Evolutionary conservation across 1,140 invertebrate genomes (phyloP).

Genomic region (Cotesia typhae): DNA sequence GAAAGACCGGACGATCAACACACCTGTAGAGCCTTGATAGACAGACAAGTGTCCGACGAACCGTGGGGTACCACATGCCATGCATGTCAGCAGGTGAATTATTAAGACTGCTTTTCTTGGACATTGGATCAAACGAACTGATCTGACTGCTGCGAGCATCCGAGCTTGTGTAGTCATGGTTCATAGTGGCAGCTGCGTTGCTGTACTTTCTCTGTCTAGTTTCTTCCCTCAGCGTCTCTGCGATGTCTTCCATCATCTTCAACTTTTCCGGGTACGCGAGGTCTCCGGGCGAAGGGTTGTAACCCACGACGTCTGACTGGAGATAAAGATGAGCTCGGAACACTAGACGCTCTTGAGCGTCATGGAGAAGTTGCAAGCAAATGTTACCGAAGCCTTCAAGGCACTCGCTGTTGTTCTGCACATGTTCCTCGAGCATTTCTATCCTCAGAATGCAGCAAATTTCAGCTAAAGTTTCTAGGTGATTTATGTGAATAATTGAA

Average conservation of each 20-base stretch:
- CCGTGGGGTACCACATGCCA: conserved; percentile 99
- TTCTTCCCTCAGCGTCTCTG: conserved; percentile 59
- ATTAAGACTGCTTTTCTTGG: conserved; percentile 49
- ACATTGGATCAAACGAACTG: conserved; percentile 55
- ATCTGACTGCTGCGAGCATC: conserved; percentile 54
- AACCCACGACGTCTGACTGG: conserved; percentile 88
- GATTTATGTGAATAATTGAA: conserved; percentile 95
- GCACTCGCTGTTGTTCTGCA: conserved; percentile 79
- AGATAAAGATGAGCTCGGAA: conserved; percentile 96
- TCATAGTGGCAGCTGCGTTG: conserved; percentile 46
- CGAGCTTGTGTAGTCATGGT: conserved; percentile 45
- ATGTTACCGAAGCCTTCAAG: conserved; percentile 85
- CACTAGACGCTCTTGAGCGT: conserved; percentile 95
- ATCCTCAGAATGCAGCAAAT: conserved; percentile 92
- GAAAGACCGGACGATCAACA: conserved; percentile 94
- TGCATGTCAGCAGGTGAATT: conserved; percentile 95
- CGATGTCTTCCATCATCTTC: conserved; percentile 90
- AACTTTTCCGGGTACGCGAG: conserved; percentile 97
- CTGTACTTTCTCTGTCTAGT: conserved; percentile 55
- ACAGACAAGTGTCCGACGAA: conserved; percentile 92
- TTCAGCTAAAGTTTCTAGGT: conserved; percentile 96
- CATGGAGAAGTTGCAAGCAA: conserved; percentile 89
- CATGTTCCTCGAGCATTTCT: conserved; percentile 95
- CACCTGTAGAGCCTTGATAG: conserved; percentile 95
- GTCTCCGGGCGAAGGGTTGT: conserved; percentile 92